Evolutionary conservation across 2,113 vertebrate species (phyloP).

Genomic region (Lethenteron reissneri): DNA sequence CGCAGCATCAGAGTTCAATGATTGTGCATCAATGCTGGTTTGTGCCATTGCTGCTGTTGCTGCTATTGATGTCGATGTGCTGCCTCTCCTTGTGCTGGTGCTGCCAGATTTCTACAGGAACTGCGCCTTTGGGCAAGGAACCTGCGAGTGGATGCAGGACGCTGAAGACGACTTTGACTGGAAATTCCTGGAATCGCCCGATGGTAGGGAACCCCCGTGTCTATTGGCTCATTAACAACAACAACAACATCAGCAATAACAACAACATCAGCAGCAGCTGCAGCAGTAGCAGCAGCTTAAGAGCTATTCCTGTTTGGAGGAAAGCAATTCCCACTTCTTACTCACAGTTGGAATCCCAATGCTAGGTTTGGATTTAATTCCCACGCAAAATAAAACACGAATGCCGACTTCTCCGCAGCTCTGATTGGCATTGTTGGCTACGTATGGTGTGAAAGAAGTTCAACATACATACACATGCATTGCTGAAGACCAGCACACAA

Average conservation of each 20-base stretch:
- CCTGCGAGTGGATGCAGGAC: slow-evolving; percentile 76
- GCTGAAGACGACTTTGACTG: slow-evolving; percentile 61
- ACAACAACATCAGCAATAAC: slow-evolving; percentile 11
- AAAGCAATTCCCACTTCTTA: slow-evolving; percentile 14
- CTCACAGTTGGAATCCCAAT: slow-evolving; percentile 15
- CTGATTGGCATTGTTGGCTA: neutral
- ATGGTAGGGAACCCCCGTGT: slow-evolving; percentile 27
- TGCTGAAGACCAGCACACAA: too few species aligned
- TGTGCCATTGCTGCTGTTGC: too few species aligned
- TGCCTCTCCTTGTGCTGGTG: slow-evolving; percentile 1
- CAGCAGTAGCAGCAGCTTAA: slow-evolving; percentile 9
- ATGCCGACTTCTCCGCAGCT: slow-evolving; percentile 1
- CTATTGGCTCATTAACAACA: slow-evolving; percentile 12
- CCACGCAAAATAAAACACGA: neutral
- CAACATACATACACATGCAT: neutral
- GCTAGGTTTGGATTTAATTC: slow-evolving; percentile 25
- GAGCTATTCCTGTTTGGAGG: too few species aligned
- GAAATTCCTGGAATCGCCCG: slow-evolving; percentile 44
- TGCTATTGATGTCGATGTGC: slow-evolving; percentile 8
- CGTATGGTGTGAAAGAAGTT: neutral
- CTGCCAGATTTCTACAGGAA: slow-evolving; percentile 43
- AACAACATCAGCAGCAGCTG: slow-evolving; percentile 10
- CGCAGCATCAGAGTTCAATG: too few species aligned
- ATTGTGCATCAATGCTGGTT: too few species aligned
- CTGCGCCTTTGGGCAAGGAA: slow-evolving; percentile 58